These are phyloP conservation scores for Myotis davidii DNA, from an alignment of 2,113 vertebrate species.

Conservation along the genomic window DNA sequence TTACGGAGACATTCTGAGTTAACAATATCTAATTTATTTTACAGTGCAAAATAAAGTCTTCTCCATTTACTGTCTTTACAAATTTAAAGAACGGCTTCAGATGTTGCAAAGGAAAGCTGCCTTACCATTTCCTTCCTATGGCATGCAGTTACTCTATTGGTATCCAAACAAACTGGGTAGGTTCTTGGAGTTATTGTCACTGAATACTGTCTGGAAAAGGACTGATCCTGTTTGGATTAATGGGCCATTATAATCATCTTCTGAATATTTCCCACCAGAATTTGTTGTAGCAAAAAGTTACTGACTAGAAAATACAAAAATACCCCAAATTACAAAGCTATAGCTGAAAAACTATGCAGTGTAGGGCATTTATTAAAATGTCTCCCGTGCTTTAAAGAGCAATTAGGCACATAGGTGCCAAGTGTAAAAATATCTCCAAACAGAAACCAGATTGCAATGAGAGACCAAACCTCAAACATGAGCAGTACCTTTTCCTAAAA, in stretches of 20 bases:
- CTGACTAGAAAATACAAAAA: background rate
- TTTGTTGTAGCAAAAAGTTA: background rate
- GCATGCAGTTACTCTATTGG: background rate
- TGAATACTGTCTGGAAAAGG: background rate
- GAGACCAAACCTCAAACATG: background rate
- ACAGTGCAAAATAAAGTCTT: background rate
- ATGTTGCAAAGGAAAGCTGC: background rate
- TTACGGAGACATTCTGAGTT: background rate
- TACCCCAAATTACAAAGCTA: background rate
- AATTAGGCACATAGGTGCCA: background rate
- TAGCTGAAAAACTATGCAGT: background rate
- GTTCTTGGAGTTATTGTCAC: background rate
- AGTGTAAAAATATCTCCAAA: background rate
- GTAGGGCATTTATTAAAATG: background rate
- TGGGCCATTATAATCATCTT: background rate
- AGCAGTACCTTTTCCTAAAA: background rate
- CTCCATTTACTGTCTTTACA: background rate
- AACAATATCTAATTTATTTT: background rate
- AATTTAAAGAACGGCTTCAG: background rate
- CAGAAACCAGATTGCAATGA: background rate
- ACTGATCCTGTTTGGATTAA: background rate
- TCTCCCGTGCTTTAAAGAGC: background rate
- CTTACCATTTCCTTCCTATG: background rate
- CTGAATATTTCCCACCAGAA: background rate
- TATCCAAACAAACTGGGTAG: background rate